A percentile compares a stretch with the other conserved stretches of the same genome.
Evolutionary conservation across 2,888 invertebrate species (phyloP).

Genomic region (Drosophila siamana): DNA sequence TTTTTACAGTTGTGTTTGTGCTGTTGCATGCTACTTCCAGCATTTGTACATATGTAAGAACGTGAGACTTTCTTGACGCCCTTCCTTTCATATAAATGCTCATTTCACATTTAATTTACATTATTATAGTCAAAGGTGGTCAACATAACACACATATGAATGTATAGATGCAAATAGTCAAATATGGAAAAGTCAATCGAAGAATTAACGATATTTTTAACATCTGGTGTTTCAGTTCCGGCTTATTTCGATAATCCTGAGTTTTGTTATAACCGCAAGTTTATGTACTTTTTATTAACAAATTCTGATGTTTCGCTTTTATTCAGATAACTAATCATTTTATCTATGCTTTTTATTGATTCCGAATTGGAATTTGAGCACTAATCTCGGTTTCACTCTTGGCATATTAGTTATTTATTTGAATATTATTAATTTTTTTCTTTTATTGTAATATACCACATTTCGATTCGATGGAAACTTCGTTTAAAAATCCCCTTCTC

Average conservation of each 20-base stretch:
- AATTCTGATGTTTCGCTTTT: no score
- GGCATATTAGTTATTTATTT: neutral
- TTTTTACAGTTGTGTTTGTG: neutral
- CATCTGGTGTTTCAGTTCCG: neutral
- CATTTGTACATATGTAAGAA: no score
- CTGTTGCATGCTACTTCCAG: no score
- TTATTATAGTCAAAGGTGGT: neutral
- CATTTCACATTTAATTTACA: constrained; percentile 10
- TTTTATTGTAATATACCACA: neutral
- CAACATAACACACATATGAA: neutral
- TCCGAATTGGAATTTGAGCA: neutral
- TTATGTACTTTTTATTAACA: neutral
- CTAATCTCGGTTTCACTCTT: neutral
- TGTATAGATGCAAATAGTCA: constrained; percentile 2
- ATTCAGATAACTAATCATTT: no score
- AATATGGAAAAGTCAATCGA: neutral
- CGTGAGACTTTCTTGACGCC: no score
- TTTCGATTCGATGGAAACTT: neutral
- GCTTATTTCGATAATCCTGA: neutral
- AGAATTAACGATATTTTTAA: neutral
- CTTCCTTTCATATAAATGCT: no score
- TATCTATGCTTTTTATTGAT: neutral
- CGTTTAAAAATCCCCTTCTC: constrained; percentile 3
- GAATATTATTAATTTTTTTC: neutral
- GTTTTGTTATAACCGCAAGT: no score